Evolutionary conservation across 2,888 invertebrate genomes (phyloP).

Genomic region (Limenitis camilla): DNA sequence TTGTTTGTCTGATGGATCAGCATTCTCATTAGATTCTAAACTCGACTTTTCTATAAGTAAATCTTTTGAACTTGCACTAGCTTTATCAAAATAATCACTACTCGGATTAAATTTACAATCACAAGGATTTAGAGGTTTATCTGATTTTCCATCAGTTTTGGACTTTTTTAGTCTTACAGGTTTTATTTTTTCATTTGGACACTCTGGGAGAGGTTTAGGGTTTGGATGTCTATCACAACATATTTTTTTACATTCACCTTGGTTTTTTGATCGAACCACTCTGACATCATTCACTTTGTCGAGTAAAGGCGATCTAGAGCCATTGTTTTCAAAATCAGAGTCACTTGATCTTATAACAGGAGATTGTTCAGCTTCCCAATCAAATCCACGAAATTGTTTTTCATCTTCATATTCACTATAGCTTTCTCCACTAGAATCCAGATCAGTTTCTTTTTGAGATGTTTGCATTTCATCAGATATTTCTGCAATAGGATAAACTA

Average conservation of each 20-base stretch:
- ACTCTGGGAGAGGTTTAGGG: conserved; percentile 43
- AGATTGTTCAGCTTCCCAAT: conserved; percentile 68
- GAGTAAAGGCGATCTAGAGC: conserved; percentile 80
- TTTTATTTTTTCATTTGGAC: conserved; percentile 56
- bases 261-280: conserved; percentile 56
- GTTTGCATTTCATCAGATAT: conserved; percentile 86
- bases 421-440: conserved; percentile 75
- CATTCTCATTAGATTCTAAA: conserved; percentile 68
- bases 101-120: conserved; percentile 51
- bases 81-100: conserved; percentile 74
- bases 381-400: conserved; percentile 69
- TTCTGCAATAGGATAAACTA: conserved; percentile 89
- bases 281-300: conserved; percentile 66
- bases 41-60: conserved; percentile 76
- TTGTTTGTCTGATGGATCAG: conserved; percentile 44
- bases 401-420: conserved; percentile 78
- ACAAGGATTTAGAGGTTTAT: conserved; percentile 40
- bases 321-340: conserved; percentile 80
- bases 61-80: conserved; percentile 82
- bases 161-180: conserved; percentile 62
- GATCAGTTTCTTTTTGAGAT: conserved; percentile 77
- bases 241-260: conserved; percentile 52
- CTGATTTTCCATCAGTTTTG: conserved; percentile 48
- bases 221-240: conserved; percentile 51
- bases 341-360: conserved; percentile 72